These are phyloP conservation scores for Tenebrosternarchus preto DNA, from an alignment of 2,113 vertebrate genomes.

Conservation along the genomic window DNA sequence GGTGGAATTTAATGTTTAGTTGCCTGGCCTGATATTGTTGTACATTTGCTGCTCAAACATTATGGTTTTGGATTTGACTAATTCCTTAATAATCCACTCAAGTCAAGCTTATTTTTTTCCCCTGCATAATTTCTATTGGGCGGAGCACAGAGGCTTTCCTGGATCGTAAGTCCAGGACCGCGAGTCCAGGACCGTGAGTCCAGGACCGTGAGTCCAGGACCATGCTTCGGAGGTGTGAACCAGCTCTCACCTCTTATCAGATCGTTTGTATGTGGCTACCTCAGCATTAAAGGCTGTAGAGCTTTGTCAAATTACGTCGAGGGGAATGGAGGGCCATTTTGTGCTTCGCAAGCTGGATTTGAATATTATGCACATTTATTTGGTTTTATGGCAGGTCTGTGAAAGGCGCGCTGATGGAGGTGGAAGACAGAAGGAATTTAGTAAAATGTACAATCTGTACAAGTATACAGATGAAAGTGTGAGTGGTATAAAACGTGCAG, in stretches of 20 bases:
- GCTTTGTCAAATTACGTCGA: neutral
- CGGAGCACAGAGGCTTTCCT: neutral
- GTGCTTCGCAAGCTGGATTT: neutral
- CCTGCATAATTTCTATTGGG: no score
- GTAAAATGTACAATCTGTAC: neutral
- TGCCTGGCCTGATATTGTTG: neutral
- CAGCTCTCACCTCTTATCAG: neutral
- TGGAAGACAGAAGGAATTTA: no score
- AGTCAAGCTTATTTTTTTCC: neutral
- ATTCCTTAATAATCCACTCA: neutral
- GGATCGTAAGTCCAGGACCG: no score
- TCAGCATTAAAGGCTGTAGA: conserved; percentile 1
- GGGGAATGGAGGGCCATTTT: neutral
- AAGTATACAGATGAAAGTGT: neutral
- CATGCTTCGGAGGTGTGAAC: neutral
- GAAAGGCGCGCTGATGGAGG: neutral
- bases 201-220: neutral
- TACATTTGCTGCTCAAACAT: neutral
- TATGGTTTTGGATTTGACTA: neutral
- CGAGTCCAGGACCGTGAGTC: neutral
- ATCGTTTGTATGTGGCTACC: neutral
- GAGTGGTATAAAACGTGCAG: neutral
- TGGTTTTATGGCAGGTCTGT: neutral
- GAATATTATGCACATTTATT: neutral
- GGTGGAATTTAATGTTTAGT: conserved; percentile 2